phyloP scores from a whole-genome alignment of 2,797 vertebrate species.

The Trachurus trachurus region DNA sequence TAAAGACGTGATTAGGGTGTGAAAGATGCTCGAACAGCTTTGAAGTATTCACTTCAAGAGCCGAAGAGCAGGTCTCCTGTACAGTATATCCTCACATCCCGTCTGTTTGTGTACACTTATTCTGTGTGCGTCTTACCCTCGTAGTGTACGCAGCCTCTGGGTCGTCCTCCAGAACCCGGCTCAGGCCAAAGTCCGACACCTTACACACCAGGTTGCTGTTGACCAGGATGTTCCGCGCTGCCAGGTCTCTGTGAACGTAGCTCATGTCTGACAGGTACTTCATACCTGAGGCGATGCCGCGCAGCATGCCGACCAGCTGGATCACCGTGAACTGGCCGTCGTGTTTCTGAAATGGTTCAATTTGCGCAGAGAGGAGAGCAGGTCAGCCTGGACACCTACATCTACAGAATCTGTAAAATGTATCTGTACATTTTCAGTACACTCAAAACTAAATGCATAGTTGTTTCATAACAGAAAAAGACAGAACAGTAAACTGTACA shows the following conservation, averaged over 20 bases:
- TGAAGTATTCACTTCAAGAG: too few species aligned
- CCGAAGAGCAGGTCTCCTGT: conserved; percentile 1
- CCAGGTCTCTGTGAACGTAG: conserved; percentile 96
- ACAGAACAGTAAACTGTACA: conserved; percentile 44
- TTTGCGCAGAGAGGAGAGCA: neutral
- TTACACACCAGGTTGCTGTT: conserved; percentile 98
- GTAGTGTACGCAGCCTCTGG: conserved; percentile 86
- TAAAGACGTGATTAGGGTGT: conserved; percentile 23
- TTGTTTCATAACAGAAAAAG: neutral
- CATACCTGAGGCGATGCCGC: conserved; percentile 95
- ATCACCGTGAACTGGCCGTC: conserved; percentile 97
- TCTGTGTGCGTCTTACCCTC: conserved; percentile 76
- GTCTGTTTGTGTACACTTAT: conserved; percentile 3
- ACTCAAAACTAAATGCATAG: neutral
- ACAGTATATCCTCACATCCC: neutral
- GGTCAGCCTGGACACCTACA: neutral
- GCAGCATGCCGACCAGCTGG: conserved; percentile 90
- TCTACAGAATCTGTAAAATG: neutral
- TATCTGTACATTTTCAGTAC: neutral
- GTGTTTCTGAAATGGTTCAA: conserved; percentile 85
- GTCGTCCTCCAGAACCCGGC: conserved; percentile 82
- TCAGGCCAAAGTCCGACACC: conserved; percentile 96
- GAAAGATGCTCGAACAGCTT: neutral
- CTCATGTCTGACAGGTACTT: conserved; percentile 97
- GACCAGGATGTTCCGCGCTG: conserved; percentile 96